Conservation (phyloP, 2,113 vertebrate species). For the Hoplias malabaricus region DNA sequence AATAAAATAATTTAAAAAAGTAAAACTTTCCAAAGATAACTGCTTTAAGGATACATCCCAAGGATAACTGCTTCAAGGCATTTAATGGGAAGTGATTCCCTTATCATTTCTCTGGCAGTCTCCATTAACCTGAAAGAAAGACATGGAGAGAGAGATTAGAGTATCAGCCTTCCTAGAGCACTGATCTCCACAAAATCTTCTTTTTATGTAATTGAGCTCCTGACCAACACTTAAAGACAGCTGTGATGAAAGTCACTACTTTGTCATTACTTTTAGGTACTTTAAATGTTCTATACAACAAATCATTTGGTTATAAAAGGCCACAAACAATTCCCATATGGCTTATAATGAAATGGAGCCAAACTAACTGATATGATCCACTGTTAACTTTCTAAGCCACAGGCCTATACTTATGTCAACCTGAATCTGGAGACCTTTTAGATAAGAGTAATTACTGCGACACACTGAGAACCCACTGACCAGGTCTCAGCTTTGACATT, state of each 20-base stretch:
- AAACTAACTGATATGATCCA: background rate
- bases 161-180: background rate
- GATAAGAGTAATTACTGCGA: background rate
- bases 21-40: too few relatives aligned
- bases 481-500: background rate
- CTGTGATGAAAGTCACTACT: background rate
- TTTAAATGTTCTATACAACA: background rate
- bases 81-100: slow-evolving; percentile 97
- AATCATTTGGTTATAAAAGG: background rate
- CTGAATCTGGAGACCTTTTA: background rate
- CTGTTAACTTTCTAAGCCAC: background rate
- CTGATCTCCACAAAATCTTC: background rate
- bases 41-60: slow-evolving; percentile 99
- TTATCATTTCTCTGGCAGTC: slow-evolving; percentile 93
- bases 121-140: slow-evolving; percentile 86
- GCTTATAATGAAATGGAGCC: background rate
- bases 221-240: background rate
- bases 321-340: background rate
- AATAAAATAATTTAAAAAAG: too few relatives aligned
- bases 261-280: background rate
- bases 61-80: slow-evolving; percentile 98
- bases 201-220: background rate
- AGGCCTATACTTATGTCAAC: background rate
- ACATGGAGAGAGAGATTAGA: background rate
- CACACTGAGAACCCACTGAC: background rate